Percentiles rank a stretch among this genome's conserved stretches.
phyloP scores from a whole-genome alignment of 92 coral and sea anemone species.

The Plumapathes pennacea region DNA sequence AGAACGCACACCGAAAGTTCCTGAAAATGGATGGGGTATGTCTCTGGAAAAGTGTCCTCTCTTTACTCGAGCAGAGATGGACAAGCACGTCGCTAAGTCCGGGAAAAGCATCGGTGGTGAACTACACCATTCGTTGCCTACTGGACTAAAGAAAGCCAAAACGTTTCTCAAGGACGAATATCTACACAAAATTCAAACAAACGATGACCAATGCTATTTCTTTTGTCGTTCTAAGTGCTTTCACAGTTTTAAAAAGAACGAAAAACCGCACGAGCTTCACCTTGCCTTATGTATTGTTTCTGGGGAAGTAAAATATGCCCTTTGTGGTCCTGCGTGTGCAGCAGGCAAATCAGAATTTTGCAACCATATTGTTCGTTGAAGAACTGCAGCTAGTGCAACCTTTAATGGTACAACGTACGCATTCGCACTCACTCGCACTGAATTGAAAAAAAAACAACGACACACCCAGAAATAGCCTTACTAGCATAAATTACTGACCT shows the following conservation, averaged over 20 bases:
- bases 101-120: constrained; percentile 11
- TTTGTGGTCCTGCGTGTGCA: constrained; percentile 52
- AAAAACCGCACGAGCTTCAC: constrained; percentile 32
- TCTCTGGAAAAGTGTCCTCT: constrained; percentile 20
- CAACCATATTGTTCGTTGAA: too few species aligned
- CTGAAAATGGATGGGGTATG: constrained; percentile 39
- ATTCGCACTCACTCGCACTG: too few species aligned
- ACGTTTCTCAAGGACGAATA: constrained; percentile 47
- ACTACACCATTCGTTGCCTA: constrained; percentile 41
- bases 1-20: constrained; percentile 7
- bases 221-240: constrained; percentile 31
- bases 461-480: too few species aligned
- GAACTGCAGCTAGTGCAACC: too few species aligned
- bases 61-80: constrained; percentile 31
- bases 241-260: constrained; percentile 45
- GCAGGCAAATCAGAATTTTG: constrained; percentile 54
- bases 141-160: constrained; percentile 51
- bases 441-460: too few species aligned
- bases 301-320: constrained; percentile 49
- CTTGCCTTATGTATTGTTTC: constrained; percentile 38
- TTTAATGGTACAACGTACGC: too few species aligned
- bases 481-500: too few species aligned
- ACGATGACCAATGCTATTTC: constrained; percentile 32
- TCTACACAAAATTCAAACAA: constrained; percentile 30
- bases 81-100: constrained; percentile 30